A percentile compares a stretch with the other conserved stretches of the same genome.
phyloP scores from a whole-genome alignment of 2,888 invertebrate species.

The Rhagonycha lutea region DNA sequence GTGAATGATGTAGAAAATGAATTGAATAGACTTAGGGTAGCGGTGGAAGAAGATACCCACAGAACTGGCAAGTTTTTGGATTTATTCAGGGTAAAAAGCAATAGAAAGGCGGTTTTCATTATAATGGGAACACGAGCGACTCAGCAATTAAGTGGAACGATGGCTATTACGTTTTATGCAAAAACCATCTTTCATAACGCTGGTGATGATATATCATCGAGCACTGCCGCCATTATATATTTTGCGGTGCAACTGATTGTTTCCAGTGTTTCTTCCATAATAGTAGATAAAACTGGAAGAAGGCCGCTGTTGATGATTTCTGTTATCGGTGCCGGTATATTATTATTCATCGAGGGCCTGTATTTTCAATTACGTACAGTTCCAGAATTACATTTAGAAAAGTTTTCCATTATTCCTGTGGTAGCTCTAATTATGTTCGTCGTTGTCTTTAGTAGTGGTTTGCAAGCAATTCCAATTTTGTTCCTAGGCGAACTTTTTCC shows the following conservation, averaged over 20 bases:
- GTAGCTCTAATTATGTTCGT: conserved; percentile 54
- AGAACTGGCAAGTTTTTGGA: conserved; percentile 58
- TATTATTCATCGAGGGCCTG: conserved; percentile 49
- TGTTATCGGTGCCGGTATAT: conserved; percentile 46
- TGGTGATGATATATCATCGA: conserved; percentile 53
- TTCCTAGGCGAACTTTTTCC: conserved; percentile 60
- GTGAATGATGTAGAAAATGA: conserved; percentile 57
- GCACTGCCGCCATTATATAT: conserved; percentile 61
- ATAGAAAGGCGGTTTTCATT: conserved; percentile 65
- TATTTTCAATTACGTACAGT: conserved; percentile 53
- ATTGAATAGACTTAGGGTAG: conserved; percentile 40
- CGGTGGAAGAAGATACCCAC: conserved; percentile 45
- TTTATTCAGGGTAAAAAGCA: conserved; percentile 59
- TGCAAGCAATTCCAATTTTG: conserved; percentile 57
- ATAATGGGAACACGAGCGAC: conserved; percentile 63
- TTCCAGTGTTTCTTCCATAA: conserved; percentile 59
- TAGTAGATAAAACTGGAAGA: conserved; percentile 67
- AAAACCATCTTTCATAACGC: conserved; percentile 62
- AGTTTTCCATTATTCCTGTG: conserved; percentile 53
- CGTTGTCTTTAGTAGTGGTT: conserved; percentile 55
- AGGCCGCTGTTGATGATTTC: conserved; percentile 66
- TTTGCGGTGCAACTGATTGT: conserved; percentile 62
- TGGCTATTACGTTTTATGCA: conserved; percentile 63
- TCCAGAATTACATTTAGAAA: conserved; percentile 39
- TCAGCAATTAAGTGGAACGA: conserved; percentile 63